Evolutionary conservation across 53 echinoderm and acorn worm genomes (phyloP).

Genomic region (Arbacia lixula): DNA sequence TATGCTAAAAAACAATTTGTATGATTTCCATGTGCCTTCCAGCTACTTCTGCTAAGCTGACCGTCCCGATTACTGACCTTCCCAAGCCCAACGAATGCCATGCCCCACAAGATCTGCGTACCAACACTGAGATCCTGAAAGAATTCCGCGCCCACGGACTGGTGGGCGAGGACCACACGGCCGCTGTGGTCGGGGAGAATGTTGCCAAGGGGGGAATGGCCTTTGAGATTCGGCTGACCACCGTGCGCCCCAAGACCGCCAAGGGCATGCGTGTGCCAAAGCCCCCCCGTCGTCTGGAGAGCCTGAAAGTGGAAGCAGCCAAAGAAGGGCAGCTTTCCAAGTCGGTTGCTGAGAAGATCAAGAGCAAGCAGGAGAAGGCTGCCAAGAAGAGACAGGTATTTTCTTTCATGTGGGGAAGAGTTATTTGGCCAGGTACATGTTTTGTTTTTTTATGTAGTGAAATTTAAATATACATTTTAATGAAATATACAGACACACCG

Average conservation of each 20-base stretch:
- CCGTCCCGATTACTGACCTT: conserved; percentile 8
- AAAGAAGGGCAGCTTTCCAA: neutral
- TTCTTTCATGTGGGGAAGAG: too few relatives aligned
- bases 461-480: too few relatives aligned
- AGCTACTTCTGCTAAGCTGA: conserved; percentile 1
- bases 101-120: neutral
- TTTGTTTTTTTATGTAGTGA: too few relatives aligned
- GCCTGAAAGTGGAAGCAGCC: neutral
- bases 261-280: conserved; percentile 22
- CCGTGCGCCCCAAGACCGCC: conserved; percentile 26
- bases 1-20: too few relatives aligned
- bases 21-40: too few relatives aligned
- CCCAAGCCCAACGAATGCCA: conserved; percentile 26
- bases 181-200: neutral
- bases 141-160: conserved; percentile 6
- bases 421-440: too few relatives aligned
- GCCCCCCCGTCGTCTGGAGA: conserved; percentile 25
- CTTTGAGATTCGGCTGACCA: conserved; percentile 1
- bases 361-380: conserved; percentile 14
- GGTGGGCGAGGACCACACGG: neutral
- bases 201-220: neutral
- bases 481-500: too few relatives aligned
- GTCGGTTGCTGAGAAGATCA: neutral
- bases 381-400: conserved; percentile 22
- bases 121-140: neutral